Conservation (phyloP, 2,888 invertebrate genomes). For the Helicoverpa assulta region DNA sequence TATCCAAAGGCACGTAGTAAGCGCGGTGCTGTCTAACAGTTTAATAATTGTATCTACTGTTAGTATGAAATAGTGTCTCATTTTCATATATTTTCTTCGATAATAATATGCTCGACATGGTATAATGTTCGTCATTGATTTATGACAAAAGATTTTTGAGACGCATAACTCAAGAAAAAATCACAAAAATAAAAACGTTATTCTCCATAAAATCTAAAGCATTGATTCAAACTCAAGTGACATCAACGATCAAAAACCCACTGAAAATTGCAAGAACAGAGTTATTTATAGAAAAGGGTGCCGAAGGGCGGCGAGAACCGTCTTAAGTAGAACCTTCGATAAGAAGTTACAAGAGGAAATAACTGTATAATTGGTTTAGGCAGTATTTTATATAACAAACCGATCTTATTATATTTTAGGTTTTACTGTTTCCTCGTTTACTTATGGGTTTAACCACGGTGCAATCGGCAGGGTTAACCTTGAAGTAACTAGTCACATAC, state of each 20-base stretch:
- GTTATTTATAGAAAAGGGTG: slow-evolving; percentile 15
- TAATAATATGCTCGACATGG: no score
- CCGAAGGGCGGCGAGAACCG: background rate
- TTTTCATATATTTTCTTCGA: no score
- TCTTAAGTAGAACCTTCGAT: background rate
- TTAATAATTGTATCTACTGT: slow-evolving; percentile 1
- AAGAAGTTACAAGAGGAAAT: no score
- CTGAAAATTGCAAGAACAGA: background rate
- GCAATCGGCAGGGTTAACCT: background rate
- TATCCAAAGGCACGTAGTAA: slow-evolving; percentile 10
- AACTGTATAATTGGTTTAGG: no score
- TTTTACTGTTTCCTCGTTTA: no score
- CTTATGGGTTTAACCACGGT: no score
- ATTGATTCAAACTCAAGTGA: background rate
- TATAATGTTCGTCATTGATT: no score
- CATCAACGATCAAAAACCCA: background rate
- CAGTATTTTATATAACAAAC: no score
- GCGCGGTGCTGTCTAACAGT: background rate
- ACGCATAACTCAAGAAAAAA: background rate
- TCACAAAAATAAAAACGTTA: background rate
- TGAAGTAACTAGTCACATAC: background rate
- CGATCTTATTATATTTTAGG: background rate
- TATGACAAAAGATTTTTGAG: background rate
- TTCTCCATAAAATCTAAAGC: background rate
- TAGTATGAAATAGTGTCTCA: no score